These are phyloP conservation scores for Heteractis magnifica DNA, from an alignment of 92 coral and sea anemone species.

Conservation along the genomic window DNA sequence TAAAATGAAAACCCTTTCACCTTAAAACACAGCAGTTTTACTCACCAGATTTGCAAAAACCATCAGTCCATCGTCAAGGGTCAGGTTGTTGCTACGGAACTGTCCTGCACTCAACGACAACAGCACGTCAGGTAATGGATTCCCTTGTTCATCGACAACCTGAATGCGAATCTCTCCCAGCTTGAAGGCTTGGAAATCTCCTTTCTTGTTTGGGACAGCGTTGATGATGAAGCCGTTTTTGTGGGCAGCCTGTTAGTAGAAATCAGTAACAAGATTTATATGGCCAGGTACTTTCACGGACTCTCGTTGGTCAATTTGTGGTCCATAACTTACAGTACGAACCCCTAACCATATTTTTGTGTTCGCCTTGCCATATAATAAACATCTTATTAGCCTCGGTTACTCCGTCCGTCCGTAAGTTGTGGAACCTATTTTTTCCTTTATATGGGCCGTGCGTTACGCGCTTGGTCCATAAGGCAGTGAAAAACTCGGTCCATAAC, in stretches of 20 bases:
- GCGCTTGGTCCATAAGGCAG: no score
- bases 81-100: conserved; percentile 87
- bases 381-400: no score
- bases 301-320: no score
- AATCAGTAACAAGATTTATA: not conserved
- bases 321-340: no score
- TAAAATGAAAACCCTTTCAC: no score
- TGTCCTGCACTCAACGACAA: conserved; percentile 91
- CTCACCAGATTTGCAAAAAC: conserved; percentile 84
- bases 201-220: conserved; percentile 66
- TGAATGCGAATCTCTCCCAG: conserved; percentile 86
- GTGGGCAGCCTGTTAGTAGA: conserved; percentile 65
- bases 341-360: no score
- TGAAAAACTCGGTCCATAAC: no score
- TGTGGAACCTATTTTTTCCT: no score
- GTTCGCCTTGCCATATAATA: no score
- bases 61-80: conserved; percentile 80
- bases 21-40: not conserved
- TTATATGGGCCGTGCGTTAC: no score
- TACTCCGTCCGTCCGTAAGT: no score
- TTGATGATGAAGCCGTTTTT: conserved; percentile 76
- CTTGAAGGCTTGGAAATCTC: conserved; percentile 89
- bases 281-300: no score
- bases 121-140: conserved; percentile 82
- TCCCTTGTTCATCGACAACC: conserved; percentile 71